Conservation (phyloP, 2,113 vertebrate species). For the Labrus mixtus region DNA sequence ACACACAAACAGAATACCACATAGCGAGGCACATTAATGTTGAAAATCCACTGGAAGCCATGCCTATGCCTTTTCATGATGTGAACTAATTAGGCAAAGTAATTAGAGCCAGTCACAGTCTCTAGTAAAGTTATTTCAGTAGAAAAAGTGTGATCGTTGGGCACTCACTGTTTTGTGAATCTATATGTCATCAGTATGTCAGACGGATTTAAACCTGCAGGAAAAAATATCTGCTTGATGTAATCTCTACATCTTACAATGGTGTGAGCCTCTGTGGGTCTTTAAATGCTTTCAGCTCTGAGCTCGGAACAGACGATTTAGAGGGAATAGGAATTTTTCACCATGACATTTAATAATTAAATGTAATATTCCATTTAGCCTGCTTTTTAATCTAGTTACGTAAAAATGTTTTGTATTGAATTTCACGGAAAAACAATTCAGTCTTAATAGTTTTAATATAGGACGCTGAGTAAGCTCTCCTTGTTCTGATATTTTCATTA, state of each 20-base stretch:
- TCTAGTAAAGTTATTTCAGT: constrained; percentile 4
- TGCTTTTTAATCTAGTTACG: not conserved
- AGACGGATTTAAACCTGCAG: constrained; percentile 2
- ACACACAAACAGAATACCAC: not conserved
- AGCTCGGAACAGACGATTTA: not conserved
- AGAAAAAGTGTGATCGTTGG: not conserved
- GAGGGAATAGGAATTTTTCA: constrained; percentile 11
- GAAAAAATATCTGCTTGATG: not conserved
- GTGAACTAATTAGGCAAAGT: constrained; percentile 46
- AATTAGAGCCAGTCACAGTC: not conserved
- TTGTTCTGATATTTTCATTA: constrained; percentile 17
- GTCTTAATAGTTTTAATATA: not conserved
- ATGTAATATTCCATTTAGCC: constrained; percentile 3
- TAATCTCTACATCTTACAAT: not conserved
- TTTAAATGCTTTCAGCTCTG: not conserved
- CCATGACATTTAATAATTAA: constrained; percentile 25
- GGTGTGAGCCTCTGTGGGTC: not conserved
- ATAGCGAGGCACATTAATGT: constrained; percentile 6
- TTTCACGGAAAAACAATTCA: constrained; percentile 21
- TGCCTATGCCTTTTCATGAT: constrained; percentile 1
- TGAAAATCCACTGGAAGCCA: constrained; percentile 20
- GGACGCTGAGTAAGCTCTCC: not conserved
- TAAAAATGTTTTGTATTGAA: constrained; percentile 18
- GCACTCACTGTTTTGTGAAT: constrained; percentile 1
- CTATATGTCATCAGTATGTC: constrained; percentile 15